Evolutionary conservation across 2,797 vertebrate genomes (phyloP).

Genomic region (Cheirogaleus major): DNA sequence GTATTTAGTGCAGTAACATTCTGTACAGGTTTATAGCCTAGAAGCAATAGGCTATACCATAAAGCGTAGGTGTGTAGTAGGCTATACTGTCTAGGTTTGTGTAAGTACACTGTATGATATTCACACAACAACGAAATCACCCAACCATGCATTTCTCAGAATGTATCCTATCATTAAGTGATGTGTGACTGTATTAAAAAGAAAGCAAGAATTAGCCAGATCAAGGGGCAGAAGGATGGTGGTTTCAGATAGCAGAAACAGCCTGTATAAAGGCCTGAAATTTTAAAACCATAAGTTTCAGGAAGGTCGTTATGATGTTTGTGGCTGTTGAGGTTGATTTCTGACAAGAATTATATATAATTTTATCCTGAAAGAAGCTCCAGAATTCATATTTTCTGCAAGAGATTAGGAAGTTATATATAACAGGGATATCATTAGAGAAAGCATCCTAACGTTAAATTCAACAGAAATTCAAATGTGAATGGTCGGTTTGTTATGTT

Average conservation of each 20-base stretch:
- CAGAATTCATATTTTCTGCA: conserved; percentile 3
- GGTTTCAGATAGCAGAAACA: neutral
- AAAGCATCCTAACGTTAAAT: conserved; percentile 41
- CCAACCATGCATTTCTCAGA: neutral
- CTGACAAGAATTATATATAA: conserved; percentile 43
- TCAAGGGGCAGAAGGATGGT: neutral
- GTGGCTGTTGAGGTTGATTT: conserved; percentile 37
- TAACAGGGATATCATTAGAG: neutral
- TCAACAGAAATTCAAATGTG: conserved; percentile 32
- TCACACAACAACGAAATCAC: neutral
- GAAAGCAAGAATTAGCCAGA: conserved; percentile 18
- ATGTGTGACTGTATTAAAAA: conserved; percentile 9
- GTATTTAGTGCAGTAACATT: neutral
- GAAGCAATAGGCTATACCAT: neutral
- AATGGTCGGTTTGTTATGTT: conserved; percentile 39
- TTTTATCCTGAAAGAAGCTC: conserved; percentile 43
- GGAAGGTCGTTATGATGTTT: neutral
- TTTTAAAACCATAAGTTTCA: conserved; percentile 24
- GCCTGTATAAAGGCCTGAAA: neutral
- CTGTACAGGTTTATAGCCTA: neutral
- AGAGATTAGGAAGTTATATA: conserved; percentile 22
- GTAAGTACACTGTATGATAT: neutral
- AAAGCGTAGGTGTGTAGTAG: neutral
- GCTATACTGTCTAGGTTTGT: neutral
- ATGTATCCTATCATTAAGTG: neutral